phyloP scores from a whole-genome alignment of 2,113 vertebrate genomes.

The Amphilophus citrinellus region DNA sequence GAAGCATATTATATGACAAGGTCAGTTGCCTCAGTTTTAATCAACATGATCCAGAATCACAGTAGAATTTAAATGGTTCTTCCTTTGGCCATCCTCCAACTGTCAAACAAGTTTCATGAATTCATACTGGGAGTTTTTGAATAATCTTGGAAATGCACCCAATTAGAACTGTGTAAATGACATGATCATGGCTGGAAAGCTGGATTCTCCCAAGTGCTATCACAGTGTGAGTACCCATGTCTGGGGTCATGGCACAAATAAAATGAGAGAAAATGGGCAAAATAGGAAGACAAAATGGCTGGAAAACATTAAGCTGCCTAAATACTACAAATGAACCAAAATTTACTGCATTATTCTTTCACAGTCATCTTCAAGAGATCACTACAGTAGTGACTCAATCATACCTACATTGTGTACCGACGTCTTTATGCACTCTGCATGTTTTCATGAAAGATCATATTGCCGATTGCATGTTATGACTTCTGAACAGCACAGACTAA shows the following conservation, averaged over 20 bases:
- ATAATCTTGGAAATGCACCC: neutral
- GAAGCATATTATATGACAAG: too few species aligned
- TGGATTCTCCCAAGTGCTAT: neutral
- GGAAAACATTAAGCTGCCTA: neutral
- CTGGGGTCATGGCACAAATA: neutral
- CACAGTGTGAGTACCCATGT: neutral
- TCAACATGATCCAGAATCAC: too few species aligned
- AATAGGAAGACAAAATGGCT: neutral
- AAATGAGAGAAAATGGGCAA: neutral
- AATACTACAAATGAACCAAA: slow-evolving; percentile 2
- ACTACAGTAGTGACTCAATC: neutral
- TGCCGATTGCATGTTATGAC: neutral
- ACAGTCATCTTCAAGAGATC: neutral
- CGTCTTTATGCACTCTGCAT: neutral
- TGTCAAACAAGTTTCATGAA: too few species aligned
- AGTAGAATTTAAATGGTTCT: too few species aligned
- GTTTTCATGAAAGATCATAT: neutral
- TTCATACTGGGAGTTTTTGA: neutral
- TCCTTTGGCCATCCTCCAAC: too few species aligned
- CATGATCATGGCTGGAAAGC: neutral
- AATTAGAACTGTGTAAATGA: neutral
- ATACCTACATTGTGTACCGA: too few species aligned
- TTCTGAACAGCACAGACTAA: neutral
- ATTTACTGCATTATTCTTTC: fast-evolving
- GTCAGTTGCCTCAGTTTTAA: too few species aligned